phyloP scores from a whole-genome alignment of 2,113 vertebrate genomes.

The Cyphomyrus discorhynchus region DNA sequence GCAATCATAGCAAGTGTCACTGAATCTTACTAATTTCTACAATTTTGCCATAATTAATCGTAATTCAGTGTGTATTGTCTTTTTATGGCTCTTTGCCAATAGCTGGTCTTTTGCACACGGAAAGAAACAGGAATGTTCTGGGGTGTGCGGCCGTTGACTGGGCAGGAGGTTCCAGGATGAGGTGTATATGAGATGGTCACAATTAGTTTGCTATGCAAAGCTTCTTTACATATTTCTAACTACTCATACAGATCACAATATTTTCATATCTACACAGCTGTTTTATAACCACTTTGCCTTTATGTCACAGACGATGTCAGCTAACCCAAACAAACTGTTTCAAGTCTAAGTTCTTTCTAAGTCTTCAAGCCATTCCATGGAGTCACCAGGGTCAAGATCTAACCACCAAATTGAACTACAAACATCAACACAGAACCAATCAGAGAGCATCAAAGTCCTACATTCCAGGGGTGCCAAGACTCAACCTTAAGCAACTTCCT shows the following conservation, averaged over 20 bases:
- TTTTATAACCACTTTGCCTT: neutral
- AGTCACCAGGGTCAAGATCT: neutral
- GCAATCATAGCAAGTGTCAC: neutral
- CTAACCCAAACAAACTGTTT: neutral
- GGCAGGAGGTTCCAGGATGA: neutral
- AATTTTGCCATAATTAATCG: neutral
- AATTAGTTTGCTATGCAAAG: neutral
- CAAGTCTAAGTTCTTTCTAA: neutral
- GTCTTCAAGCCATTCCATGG: neutral
- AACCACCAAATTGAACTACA: neutral
- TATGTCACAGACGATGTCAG: neutral
- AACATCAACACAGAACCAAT: neutral
- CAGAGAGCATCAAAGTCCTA: neutral
- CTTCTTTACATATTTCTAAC: neutral
- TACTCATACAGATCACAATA: neutral
- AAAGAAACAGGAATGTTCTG: neutral
- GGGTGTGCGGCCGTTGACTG: neutral
- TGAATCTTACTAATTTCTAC: neutral
- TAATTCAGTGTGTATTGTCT: neutral
- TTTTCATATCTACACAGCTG: neutral
- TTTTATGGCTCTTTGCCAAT: neutral
- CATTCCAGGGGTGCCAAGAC: neutral
- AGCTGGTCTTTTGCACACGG: neutral
- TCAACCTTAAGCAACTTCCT: neutral
- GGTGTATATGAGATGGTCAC: neutral